Evolutionary conservation across 2,888 invertebrate species (phyloP), one percentile per base, ranked within the genome.

Genomic region (Drosophila hamatofila): DNA sequence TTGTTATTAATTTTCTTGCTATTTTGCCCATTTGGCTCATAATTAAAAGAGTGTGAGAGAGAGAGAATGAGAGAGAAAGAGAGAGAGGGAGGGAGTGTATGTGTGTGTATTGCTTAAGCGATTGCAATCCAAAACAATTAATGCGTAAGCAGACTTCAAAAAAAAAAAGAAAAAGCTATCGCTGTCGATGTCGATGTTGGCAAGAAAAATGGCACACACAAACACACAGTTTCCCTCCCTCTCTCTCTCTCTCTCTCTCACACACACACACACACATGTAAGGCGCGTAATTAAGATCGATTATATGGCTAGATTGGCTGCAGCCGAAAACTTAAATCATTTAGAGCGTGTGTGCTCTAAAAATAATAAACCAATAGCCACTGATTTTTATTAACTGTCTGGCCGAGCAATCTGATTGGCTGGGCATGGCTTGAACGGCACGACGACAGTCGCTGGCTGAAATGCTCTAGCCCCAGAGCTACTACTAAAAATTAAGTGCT

Each of bases 51-150:
- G 39, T 12, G 46, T n/a, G 23, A 35, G 51, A 33, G 25, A 41
- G 56, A 23, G 55, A 25, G 56, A 60, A 64, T 39, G 46, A 16
- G 21, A 23, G 49, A 57, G 59, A 51, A 37, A 16, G 33, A 23
- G 46, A 14, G 33, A 30, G 54, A 55, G 61, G 37, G 39, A 11
- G 27, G 16, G 54, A 37, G 63, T 37, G 54, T n/a, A 3, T 33
- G 33, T 33, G 33, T 72, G 39, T 64, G 61, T 76, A 69, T 65
- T 59, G 64, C 48, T 84, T 71, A 87, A 87, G 68, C 77, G 84
- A 75, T 81, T 81, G 78, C 88, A 80, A 84, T 84, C 87, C 72
- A 81, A 73, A 73, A 77, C 80, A 75, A 77, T 81, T 80, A 78
- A 78, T 84, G 69, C 72, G 64, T 70, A 60, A 67, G 56, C 66